Base-by-base conservation (phyloP, 2,797 vertebrate genomes). In the Mionectes olivaceus region DNA sequence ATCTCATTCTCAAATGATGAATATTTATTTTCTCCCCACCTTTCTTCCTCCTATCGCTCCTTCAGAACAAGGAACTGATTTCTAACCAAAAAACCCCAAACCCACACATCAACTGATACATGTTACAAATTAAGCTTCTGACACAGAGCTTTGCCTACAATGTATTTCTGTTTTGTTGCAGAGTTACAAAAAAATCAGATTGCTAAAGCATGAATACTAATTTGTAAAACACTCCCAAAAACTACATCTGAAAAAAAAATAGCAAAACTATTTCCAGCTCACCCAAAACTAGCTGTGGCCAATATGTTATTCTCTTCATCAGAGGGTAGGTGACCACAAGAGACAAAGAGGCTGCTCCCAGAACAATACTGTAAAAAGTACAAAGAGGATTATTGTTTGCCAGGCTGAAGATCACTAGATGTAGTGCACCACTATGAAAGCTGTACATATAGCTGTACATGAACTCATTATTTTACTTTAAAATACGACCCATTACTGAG, bases 231-330 rank as follows among this genome's bases (percentile, higher is more conserved):
- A 70, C 11, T 3, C 4, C 11, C 17, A 32, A 68, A 89, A 92
- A 28, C 13, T 30, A 63, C 6, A 90, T 9, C 21, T 44, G 60
- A 83, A 93, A 33, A 33, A 82, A 80, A 21, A 87, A 5, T 3
- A 81, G 25, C 13, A 78, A 65, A 73, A 81, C 35, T 60, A 41
- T 90, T 63, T 87, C 65, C 90, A 89, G 53, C 97, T 95, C 96
- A 99, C 99, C 99, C 93, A 99, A 95, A 70, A 98, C 97, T 33
- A 99, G 88, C 94, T 99, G 99, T 74, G 99, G 99, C 99, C 99
- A 99, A 39, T 99, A 99, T 0, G 99, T 99, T 97, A 99, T 97
- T 97, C 99, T 99, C 97, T 99, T 99, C 99, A 99, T 99, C 84
- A 99, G 97, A 2, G 99, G 99, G 83, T 99, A 99, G 76, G 98